Percentiles rank a stretch among this genome's conserved stretches.
Evolutionary conservation across 2,888 invertebrate species (phyloP).

Genomic region (Morinoia aosen): DNA sequence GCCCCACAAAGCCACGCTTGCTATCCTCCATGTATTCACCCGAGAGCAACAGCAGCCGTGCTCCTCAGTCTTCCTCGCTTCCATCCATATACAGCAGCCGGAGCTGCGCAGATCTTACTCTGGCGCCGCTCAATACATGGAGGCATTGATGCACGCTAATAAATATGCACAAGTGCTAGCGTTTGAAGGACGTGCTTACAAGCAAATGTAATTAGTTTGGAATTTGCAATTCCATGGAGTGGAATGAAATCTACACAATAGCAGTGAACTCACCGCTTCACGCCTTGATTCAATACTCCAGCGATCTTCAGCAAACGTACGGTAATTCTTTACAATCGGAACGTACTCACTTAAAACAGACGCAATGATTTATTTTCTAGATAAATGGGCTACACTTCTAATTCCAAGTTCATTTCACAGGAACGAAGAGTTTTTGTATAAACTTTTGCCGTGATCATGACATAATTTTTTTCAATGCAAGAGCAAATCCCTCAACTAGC

Average conservation of each 20-base stretch:
- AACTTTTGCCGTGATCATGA: not conserved
- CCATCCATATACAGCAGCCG: not conserved
- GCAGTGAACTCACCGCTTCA: not conserved
- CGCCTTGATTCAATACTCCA: not conserved
- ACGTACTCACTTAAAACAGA: too few relatives aligned
- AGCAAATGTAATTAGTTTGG: not conserved
- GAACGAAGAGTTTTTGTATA: too few relatives aligned
- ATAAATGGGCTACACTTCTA: too few relatives aligned
- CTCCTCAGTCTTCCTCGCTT: not conserved
- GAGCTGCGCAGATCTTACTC: not conserved
- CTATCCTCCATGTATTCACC: not conserved
- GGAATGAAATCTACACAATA: not conserved
- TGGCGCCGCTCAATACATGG: not conserved
- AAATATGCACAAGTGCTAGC: not conserved
- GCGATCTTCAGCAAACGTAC: not conserved
- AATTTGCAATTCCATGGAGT: not conserved
- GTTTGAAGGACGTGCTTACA: not conserved
- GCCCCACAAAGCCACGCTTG: not conserved
- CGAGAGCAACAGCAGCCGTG: not conserved
- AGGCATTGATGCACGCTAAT: not conserved
- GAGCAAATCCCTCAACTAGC: not conserved
- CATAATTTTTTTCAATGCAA: not conserved
- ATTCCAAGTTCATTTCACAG: too few relatives aligned
- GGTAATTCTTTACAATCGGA: too few relatives aligned
- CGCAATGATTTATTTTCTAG: too few relatives aligned